Evolutionary conservation across 2,113 vertebrate genomes (phyloP), one percentile per base, ranked within the genome.

Genomic region (Calcarius ornatus): DNA sequence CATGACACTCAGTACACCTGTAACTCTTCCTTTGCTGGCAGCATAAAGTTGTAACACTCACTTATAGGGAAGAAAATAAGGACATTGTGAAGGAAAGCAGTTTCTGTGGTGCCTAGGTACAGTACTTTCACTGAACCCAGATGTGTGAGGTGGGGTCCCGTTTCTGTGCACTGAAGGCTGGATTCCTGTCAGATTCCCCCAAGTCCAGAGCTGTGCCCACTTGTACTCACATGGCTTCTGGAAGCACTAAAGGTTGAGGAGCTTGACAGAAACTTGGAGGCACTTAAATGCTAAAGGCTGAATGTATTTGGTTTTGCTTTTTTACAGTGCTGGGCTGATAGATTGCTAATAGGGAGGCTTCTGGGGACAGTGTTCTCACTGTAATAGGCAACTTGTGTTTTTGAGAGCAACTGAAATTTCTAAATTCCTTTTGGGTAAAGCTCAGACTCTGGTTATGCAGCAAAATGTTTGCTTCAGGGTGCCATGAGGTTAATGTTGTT

Each of bases 381-480:
- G 38, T 60, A 50, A 6, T 20, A 61, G 3, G 2, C 3, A 23
- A 30, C 16, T 30, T 72, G 25, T 90, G 43, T 78, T 91, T 93
- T 60, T 79, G 86, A 71, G 64, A 76, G 60, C 23, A 30, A 51
- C 42, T 86, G 53, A 65, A 42, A 59, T 91, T 43, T 64, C 28
- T 70, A 6, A 27, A 3, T 69, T 76, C n/a, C 69, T 42, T 89
- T 94, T 92, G 72, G 82, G 68, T 83, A 83, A 87, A 71, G 57
- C 77, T 90, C 51, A 28, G 47, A 90, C 54, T 85, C 54, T 61
- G 92, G 54, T 88, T 96, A 37, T 94, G 79, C 66, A 79, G 47
- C 4, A 17, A 94, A 69, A 43, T 35, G 60, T 72, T 94, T 77
- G 69, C 66, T 78, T 61, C 63, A 81, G 77, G 9, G 37, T 91